Evolutionary conservation across 2,113 vertebrate species (phyloP).

Genomic region (Echinops telfairi): DNA sequence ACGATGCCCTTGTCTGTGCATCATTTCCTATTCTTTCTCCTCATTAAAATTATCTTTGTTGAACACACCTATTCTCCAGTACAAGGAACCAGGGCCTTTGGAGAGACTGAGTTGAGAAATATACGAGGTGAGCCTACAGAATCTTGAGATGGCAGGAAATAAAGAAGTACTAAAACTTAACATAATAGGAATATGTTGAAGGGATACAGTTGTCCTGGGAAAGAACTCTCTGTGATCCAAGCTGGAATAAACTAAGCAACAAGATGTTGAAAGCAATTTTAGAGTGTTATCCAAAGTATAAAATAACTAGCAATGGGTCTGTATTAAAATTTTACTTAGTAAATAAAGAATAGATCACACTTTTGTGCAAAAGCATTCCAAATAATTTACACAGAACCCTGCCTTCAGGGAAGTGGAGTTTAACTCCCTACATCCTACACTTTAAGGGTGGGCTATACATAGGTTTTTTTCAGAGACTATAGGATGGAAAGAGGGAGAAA

Average conservation of each 20-base stretch:
- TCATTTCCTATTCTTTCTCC: neutral
- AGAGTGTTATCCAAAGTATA: neutral
- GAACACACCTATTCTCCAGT: neutral
- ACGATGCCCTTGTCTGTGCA: neutral
- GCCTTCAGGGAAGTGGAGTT: neutral
- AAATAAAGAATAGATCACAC: neutral
- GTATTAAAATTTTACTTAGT: neutral
- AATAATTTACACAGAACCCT: neutral
- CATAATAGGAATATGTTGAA: neutral
- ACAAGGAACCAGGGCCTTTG: neutral
- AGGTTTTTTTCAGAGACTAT: neutral
- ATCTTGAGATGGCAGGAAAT: neutral
- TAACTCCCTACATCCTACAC: neutral
- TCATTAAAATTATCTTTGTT: neutral
- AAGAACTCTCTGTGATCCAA: neutral
- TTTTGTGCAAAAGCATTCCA: neutral
- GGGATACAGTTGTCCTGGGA: neutral
- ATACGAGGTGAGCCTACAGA: neutral
- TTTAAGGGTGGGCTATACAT: neutral
- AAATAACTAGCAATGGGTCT: neutral
- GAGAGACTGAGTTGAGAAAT: neutral
- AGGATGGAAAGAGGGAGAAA: neutral
- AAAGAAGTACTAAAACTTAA: neutral
- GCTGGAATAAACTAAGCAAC: neutral
- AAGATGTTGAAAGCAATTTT: neutral